Conservation (phyloP, 2,113 vertebrate genomes). For the Halichoerus grypus region DNA sequence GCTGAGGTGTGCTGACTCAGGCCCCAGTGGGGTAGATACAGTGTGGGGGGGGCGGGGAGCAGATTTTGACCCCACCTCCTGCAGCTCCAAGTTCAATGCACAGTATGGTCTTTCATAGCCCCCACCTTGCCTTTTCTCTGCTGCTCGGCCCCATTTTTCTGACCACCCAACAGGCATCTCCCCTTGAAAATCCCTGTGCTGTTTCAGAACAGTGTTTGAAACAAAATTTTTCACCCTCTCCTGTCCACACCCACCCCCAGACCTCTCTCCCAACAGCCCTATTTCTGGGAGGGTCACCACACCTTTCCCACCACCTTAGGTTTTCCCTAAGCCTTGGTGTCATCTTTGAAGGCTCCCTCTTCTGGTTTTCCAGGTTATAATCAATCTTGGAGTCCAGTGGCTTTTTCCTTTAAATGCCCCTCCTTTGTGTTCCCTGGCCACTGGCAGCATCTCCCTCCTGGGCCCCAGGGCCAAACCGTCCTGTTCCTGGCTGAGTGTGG, state of each 20-base stretch:
- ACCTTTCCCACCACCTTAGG: not conserved
- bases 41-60: accelerated
- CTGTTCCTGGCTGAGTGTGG: not conserved
- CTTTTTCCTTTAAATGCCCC: not conserved
- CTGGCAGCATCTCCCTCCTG: not conserved
- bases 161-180: not conserved
- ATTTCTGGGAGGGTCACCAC: accelerated
- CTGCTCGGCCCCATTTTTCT: not conserved
- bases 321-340: not conserved
- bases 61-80: not conserved
- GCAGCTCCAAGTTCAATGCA: not conserved
- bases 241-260: no score
- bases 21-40: not conserved
- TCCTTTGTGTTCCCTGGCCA: not conserved
- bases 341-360: not conserved
- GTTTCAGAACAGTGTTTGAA: not conserved
- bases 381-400: not conserved
- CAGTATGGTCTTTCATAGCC: accelerated
- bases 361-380: not conserved
- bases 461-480: not conserved
- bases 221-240: not conserved
- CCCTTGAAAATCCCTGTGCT: not conserved
- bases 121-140: not conserved
- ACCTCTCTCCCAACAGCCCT: not conserved
- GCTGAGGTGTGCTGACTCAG: not conserved